These are phyloP conservation scores for Pandemis heparana DNA, from an alignment of 2,888 invertebrate genomes.

Conservation along the genomic window DNA sequence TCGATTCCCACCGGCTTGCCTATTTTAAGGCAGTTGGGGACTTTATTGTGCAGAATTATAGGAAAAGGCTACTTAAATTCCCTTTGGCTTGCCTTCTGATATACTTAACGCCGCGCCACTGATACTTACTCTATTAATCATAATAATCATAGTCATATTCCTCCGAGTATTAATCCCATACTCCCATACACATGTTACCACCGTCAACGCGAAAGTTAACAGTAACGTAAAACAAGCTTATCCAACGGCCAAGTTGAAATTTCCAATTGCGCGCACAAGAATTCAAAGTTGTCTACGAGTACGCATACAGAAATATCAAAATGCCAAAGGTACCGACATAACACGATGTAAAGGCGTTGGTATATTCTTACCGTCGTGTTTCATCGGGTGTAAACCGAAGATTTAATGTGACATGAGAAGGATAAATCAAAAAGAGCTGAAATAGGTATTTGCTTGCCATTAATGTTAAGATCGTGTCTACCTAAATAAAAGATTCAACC, in stretches of 20 bases:
- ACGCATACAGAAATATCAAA: slow-evolving; percentile 1
- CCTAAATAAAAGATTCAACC: not conserved
- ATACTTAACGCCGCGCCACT: too few relatives aligned
- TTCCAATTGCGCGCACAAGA: not conserved
- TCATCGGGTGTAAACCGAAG: slow-evolving; percentile 4
- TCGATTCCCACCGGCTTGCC: too few relatives aligned
- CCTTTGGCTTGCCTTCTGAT: too few relatives aligned
- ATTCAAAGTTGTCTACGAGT: not conserved
- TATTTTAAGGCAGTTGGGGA: too few relatives aligned
- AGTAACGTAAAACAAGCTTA: not conserved
- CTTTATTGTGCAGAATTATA: too few relatives aligned
- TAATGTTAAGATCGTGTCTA: not conserved
- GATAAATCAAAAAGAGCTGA: not conserved
- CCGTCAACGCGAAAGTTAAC: not conserved
- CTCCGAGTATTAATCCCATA: too few relatives aligned
- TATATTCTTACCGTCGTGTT: not conserved
- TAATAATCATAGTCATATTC: too few relatives aligned
- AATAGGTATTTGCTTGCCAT: slow-evolving; percentile 22
- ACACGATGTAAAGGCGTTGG: not conserved
- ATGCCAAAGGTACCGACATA: not conserved
- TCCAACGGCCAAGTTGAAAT: not conserved
- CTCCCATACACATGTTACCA: not conserved
- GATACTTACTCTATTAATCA: too few relatives aligned
- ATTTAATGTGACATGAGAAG: slow-evolving; percentile 9
- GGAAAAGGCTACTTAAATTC: too few relatives aligned